These are phyloP conservation scores for Panurus biarmicus DNA, from an alignment of 2,113 vertebrate genomes.

Conservation along the genomic window DNA sequence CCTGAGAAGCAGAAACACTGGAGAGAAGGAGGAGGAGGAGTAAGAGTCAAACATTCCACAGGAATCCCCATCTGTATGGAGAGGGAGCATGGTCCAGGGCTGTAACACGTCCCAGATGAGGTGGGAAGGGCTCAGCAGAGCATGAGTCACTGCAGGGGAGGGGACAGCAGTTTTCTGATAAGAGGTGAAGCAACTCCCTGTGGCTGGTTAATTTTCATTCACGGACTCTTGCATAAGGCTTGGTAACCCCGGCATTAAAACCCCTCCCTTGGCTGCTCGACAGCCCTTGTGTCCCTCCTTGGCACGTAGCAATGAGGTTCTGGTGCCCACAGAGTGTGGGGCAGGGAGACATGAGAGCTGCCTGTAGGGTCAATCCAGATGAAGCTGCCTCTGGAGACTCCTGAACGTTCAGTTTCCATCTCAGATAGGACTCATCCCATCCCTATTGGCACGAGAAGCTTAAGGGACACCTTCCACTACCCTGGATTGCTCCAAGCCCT, in stretches of 20 bases:
- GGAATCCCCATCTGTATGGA: constrained; percentile 62
- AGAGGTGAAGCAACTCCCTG: background rate
- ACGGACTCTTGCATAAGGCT: background rate
- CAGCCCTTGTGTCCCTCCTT: background rate
- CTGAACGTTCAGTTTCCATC: accelerated
- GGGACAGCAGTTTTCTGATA: background rate
- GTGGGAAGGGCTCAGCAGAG: constrained; percentile 1
- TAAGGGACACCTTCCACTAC: background rate
- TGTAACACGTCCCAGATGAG: constrained; percentile 64
- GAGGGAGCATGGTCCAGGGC: constrained; percentile 27
- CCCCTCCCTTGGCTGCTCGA: background rate
- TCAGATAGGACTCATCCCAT: background rate
- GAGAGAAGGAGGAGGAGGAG: background rate
- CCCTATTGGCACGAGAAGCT: accelerated
- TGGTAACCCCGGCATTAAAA: accelerated
- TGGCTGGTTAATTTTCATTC: background rate
- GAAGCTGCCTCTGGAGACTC: background rate
- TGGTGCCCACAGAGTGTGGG: background rate
- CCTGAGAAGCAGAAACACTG: constrained; percentile 32
- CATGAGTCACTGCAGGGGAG: background rate
- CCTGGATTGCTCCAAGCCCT: background rate
- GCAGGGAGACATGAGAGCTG: background rate
- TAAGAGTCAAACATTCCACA: constrained; percentile 49
- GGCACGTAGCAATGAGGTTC: accelerated
- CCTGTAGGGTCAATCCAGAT: background rate